Conservation (phyloP, 2,797 vertebrate genomes). For the Peromyscus aztecus region DNA sequence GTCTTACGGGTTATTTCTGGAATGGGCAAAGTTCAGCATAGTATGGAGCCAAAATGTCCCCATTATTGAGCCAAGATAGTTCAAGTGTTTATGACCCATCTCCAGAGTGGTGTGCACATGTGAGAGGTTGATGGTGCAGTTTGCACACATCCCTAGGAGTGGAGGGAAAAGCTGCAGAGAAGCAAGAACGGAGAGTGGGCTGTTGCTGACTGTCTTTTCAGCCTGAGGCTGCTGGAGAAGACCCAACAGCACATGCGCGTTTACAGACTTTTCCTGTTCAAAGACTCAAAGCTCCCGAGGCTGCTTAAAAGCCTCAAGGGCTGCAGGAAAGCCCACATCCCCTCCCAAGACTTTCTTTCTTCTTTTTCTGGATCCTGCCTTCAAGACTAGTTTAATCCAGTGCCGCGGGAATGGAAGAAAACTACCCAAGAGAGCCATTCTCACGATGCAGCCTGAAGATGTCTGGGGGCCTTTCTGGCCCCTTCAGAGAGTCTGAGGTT, state of each 20-base stretch:
- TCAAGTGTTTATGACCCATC: conserved; percentile 71
- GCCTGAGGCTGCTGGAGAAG: background rate
- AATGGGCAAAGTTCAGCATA: conserved; percentile 80
- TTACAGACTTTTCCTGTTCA: background rate
- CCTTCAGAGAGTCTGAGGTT: background rate
- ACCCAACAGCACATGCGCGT: background rate
- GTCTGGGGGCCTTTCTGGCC: background rate
- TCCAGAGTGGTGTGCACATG: conserved; percentile 66
- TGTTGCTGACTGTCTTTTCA: background rate
- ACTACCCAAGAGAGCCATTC: background rate
- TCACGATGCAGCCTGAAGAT: background rate
- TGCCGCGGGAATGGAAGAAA: background rate
- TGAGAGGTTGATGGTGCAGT: conserved; percentile 33
- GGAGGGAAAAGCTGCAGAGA: background rate
- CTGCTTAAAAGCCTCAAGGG: background rate
- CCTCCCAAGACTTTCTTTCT: background rate
- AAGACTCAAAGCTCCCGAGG: background rate
- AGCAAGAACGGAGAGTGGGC: background rate
- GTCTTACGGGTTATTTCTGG: conserved; percentile 81
- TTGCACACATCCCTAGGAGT: background rate
- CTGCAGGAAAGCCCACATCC: background rate
- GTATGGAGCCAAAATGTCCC: conserved; percentile 79
- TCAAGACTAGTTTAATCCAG: background rate
- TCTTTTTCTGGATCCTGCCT: background rate
- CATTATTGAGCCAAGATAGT: conserved; percentile 67